Base-by-base conservation (phyloP, 2,797 vertebrate species). In the Knipowitschia caucasica region DNA sequence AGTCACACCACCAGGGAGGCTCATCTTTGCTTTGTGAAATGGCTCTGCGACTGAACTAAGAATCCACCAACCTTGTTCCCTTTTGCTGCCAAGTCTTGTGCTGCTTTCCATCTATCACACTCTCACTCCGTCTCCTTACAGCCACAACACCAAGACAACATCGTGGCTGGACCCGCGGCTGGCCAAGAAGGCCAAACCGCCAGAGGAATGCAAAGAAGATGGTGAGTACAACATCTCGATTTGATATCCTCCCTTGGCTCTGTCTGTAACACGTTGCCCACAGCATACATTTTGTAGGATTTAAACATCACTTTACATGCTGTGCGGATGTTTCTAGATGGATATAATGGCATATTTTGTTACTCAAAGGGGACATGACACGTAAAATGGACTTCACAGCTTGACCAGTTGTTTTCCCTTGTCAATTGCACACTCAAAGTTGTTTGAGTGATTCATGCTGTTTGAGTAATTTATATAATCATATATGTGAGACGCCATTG, bases 111-210 rank as follows among this genome's bases (percentile, higher is more conserved):
- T 83, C 72, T 62, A 68, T 78, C 70, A 73, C 73, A 73, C 73
- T 80, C 80, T 79, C 80, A 67, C 70, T 76, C 53, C 69, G 60
- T 93, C 89, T 90, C 90, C 91, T 89, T 91, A 89, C 92, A 98
- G 96, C 91, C 96, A 99, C 93, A 98, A 98, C 92, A 98, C 94
- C 89, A 98, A 98, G 94, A 99, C 96, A 75, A 98, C 96, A 81
- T 99, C 96, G 89, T 98, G 96, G 96, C 91, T 99, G 89, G 96
- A 99, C 93, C 96, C 96, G 67, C 92, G 96, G 85, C 92, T 98
- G 76, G 95, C 95, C 83, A 98, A 96, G 93, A 98, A 97, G 91
- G 94, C 96, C 74, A 99, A 99, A 84, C 96, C 94, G 71, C 95
- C 95, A 35, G 96, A 99, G 92, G 96, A 98, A 88, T 99, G 96